phyloP scores from a whole-genome alignment of 2,888 invertebrate genomes.

The Julus scanicus region DNA sequence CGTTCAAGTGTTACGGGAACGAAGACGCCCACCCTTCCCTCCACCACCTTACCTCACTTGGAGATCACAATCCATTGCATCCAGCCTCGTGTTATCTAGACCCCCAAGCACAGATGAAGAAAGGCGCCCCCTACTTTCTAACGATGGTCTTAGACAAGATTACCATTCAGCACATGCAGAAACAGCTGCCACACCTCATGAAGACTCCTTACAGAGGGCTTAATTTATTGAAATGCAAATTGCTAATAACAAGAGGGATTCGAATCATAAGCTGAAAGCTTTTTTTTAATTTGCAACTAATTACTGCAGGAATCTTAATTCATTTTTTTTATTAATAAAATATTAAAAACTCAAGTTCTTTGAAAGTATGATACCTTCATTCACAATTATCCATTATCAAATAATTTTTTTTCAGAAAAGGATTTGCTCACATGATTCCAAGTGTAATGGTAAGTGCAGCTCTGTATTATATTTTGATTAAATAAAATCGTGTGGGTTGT shows the following conservation, averaged over 20 bases:
- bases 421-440: too few species aligned
- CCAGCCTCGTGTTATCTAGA: neutral
- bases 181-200: neutral
- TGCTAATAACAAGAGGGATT: too few species aligned
- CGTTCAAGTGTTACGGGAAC: constrained; percentile 53
- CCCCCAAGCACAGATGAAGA: neutral
- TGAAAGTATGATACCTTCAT: neutral
- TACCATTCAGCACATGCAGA: constrained; percentile 14
- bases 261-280: neutral
- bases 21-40: constrained; percentile 51
- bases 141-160: neutral
- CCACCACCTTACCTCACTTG: constrained; percentile 52
- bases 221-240: neutral
- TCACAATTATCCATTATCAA: too few species aligned
- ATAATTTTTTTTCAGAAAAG: too few species aligned
- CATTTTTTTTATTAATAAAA: constrained; percentile 4
- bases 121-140: neutral
- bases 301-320: neutral
- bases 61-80: neutral
- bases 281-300: neutral
- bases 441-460: too few species aligned
- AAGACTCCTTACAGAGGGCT: neutral
- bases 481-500: too few species aligned
- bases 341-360: neutral
- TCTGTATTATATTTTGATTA: too few species aligned